Evolutionary conservation across 1,140 invertebrate species (phyloP).

Genomic region (Phocides pigmalion): DNA sequence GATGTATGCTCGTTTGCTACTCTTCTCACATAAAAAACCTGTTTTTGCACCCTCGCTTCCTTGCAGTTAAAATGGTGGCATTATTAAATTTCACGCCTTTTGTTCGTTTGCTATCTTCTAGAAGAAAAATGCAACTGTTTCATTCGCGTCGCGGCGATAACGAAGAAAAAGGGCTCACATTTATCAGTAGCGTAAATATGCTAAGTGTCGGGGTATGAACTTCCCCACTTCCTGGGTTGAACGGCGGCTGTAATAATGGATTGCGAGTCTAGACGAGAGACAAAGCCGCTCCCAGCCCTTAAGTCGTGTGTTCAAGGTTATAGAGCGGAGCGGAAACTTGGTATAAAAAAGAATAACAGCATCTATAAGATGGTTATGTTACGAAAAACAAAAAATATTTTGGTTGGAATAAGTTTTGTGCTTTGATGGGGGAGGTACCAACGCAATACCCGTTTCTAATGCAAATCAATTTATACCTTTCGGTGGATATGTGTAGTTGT

Average conservation of each 20-base stretch:
- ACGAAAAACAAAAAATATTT: too few species aligned
- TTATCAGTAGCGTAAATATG: conserved; percentile 75
- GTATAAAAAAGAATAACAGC: not conserved
- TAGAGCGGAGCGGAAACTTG: conserved; percentile 36
- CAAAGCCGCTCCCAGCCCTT: conserved; percentile 67
- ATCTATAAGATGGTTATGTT: too few species aligned
- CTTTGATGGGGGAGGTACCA: too few species aligned
- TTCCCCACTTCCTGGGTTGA: conserved; percentile 58
- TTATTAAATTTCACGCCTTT: conserved; percentile 37
- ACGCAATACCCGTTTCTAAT: too few species aligned
- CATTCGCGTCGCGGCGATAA: conserved; percentile 65
- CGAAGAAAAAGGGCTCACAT: conserved; percentile 63
- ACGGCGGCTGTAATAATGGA: conserved; percentile 69
- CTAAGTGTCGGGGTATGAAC: conserved; percentile 66
- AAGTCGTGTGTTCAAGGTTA: conserved; percentile 33
- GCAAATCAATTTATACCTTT: too few species aligned
- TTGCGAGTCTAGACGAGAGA: conserved; percentile 76
- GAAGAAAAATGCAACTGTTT: conserved; percentile 71
- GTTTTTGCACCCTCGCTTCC: too few species aligned
- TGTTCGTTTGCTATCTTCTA: conserved; percentile 36
- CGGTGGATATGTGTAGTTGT: too few species aligned
- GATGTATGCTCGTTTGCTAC: too few species aligned
- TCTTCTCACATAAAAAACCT: too few species aligned
- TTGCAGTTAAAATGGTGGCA: conserved; percentile 22
- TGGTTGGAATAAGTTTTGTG: too few species aligned